These are phyloP conservation scores for Chesias legatella DNA, from an alignment of 2,888 invertebrate species.

Conservation along the genomic window DNA sequence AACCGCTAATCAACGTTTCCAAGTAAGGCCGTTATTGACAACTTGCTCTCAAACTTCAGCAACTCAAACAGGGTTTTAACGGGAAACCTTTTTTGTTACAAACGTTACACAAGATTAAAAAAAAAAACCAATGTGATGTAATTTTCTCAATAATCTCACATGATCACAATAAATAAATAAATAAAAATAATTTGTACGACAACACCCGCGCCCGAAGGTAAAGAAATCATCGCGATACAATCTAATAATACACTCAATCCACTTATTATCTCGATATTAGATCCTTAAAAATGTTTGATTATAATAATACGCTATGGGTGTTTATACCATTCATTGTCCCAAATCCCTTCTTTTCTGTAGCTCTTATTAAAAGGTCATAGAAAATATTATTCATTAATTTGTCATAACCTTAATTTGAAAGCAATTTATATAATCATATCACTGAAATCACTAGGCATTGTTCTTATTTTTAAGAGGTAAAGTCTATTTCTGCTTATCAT, in stretches of 20 bases:
- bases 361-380: conserved; percentile 5
- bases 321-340: conserved; percentile 33
- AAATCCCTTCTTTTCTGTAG: background rate
- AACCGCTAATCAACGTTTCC: too few species aligned
- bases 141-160: too few species aligned
- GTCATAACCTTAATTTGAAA: too few species aligned
- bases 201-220: conserved; percentile 4
- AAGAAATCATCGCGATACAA: conserved; percentile 6
- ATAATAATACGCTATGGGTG: conserved; percentile 41
- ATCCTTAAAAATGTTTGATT: conserved; percentile 41
- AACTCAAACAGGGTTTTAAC: too few species aligned
- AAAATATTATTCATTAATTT: conserved; percentile 7
- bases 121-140: too few species aligned
- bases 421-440: too few species aligned
- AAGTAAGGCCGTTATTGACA: too few species aligned
- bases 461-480: background rate
- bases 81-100: too few species aligned
- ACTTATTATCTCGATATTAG: conserved; percentile 44
- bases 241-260: conserved; percentile 35
- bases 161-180: too few species aligned
- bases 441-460: background rate
- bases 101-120: too few species aligned
- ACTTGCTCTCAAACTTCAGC: too few species aligned
- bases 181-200: background rate
- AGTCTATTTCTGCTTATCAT: too few species aligned